Evolutionary conservation across 1,140 invertebrate species (phyloP).

Genomic region (Drosophila yakuba): DNA sequence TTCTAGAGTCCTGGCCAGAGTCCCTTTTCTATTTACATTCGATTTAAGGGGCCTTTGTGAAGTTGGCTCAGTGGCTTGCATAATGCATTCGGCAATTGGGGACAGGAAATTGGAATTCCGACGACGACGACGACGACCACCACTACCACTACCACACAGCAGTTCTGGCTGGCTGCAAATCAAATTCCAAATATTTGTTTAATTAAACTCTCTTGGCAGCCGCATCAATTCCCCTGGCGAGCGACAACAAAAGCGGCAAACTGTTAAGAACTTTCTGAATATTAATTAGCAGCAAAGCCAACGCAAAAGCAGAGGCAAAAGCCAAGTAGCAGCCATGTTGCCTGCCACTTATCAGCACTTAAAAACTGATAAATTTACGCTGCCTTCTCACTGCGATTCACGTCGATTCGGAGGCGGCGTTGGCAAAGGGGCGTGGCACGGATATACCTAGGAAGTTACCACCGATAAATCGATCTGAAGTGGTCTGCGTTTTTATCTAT

Average conservation of each 20-base stretch:
- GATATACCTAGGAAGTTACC: constrained; percentile 11
- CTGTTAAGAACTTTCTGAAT: constrained; percentile 57
- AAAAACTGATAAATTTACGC: constrained; percentile 35
- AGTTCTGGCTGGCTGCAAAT: constrained; percentile 11
- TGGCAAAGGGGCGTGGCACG: constrained; percentile 1
- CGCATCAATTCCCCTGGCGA: constrained; percentile 21
- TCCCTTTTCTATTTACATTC: constrained; percentile 16
- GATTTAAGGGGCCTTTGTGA: constrained; percentile 12
- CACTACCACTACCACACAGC: neutral
- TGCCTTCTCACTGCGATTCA: too few relatives aligned
- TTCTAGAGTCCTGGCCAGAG: neutral
- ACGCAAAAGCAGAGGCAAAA: neutral
- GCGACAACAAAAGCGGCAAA: constrained; percentile 37
- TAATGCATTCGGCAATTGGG: constrained; percentile 31
- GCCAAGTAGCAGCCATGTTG: constrained; percentile 1
- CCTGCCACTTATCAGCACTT: constrained; percentile 22
- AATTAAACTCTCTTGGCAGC: constrained; percentile 43
- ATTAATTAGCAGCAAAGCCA: constrained; percentile 48
- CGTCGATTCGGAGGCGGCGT: neutral
- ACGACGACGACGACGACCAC: neutral
- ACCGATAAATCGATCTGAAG: constrained; percentile 18
- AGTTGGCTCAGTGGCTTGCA: constrained; percentile 15
- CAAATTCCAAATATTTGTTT: constrained; percentile 54
- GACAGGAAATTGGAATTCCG: constrained; percentile 53
- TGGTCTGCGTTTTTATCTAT: too few relatives aligned